Evolutionary conservation across 2,797 vertebrate species (phyloP).

Genomic region (Gymnothorax reevesii): DNA sequence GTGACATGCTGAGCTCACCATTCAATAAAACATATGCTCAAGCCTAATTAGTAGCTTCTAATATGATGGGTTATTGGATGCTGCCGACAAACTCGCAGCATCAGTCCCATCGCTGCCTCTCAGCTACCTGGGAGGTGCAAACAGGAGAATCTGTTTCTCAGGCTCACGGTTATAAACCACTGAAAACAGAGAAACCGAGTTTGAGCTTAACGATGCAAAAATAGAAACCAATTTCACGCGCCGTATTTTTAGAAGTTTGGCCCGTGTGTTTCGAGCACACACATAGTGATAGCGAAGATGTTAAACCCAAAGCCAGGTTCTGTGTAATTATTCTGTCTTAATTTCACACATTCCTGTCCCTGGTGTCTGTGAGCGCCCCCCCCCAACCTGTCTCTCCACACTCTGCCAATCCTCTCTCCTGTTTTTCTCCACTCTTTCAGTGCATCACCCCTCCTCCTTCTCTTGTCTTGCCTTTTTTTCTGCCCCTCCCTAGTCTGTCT

Average conservation of each 20-base stretch:
- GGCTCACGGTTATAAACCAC: background rate
- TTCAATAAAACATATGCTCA: background rate
- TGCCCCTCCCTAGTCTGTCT: constrained; percentile 57
- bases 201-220: background rate
- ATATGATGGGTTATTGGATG: background rate
- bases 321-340: constrained; percentile 47
- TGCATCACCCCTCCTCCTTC: constrained; percentile 49
- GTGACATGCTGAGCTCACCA: background rate
- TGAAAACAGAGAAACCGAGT: background rate
- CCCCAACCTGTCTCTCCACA: background rate
- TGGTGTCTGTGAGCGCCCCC: constrained; percentile 53
- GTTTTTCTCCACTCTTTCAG: constrained; percentile 48
- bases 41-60: background rate
- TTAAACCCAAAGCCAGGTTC: constrained; percentile 55
- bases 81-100: background rate
- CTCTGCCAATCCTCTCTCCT: constrained; percentile 37
- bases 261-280: background rate
- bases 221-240: background rate
- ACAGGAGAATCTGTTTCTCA: background rate
- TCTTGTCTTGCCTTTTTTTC: constrained; percentile 63
- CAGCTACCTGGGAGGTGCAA: background rate
- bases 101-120: background rate
- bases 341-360: constrained; percentile 70
- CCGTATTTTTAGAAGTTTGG: constrained; percentile 1
- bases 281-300: constrained; percentile 27